phyloP scores from a whole-genome alignment of 2,888 invertebrate species.

The Osedax fenrisi region DNA sequence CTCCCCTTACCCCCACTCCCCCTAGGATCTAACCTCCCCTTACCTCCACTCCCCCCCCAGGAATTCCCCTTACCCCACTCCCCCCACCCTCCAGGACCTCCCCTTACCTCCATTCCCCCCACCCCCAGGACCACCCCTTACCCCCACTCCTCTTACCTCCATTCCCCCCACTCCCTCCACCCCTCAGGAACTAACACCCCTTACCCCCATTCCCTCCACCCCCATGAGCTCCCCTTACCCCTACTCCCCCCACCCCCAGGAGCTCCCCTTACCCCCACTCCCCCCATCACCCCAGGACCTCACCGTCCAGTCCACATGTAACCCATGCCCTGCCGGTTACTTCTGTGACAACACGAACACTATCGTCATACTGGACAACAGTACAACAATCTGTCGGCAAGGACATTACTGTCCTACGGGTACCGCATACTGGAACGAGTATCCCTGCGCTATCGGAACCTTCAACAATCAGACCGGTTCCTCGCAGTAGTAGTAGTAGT shows the following conservation, averaged over 20 bases:
- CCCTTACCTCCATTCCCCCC: too few species aligned
- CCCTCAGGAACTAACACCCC: neutral
- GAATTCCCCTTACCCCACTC: too few species aligned
- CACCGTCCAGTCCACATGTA: conserved; percentile 40
- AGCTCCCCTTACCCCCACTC: neutral
- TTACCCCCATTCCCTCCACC: neutral
- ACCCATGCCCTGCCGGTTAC: conserved; percentile 44
- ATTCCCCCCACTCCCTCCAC: too few species aligned
- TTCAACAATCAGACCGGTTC: conserved; percentile 45
- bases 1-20: too few species aligned
- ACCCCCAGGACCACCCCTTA: too few species aligned
- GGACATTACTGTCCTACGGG: conserved; percentile 45
- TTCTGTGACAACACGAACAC: conserved; percentile 47
- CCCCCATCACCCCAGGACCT: conserved; percentile 35
- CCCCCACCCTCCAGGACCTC: too few species aligned
- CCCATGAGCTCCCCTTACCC: too few species aligned
- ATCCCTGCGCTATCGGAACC: conserved; percentile 45
- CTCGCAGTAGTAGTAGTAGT: neutral
- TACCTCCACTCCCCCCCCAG: too few species aligned
- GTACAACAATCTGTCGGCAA: conserved; percentile 41
- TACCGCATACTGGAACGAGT: conserved; percentile 42
- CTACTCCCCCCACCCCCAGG: neutral
- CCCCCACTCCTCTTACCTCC: too few species aligned
- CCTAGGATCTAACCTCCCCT: too few species aligned
- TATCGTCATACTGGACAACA: conserved; percentile 43